Evolutionary conservation across 2,113 vertebrate genomes (phyloP).

Genomic region (Paralichthys olivaceus): DNA sequence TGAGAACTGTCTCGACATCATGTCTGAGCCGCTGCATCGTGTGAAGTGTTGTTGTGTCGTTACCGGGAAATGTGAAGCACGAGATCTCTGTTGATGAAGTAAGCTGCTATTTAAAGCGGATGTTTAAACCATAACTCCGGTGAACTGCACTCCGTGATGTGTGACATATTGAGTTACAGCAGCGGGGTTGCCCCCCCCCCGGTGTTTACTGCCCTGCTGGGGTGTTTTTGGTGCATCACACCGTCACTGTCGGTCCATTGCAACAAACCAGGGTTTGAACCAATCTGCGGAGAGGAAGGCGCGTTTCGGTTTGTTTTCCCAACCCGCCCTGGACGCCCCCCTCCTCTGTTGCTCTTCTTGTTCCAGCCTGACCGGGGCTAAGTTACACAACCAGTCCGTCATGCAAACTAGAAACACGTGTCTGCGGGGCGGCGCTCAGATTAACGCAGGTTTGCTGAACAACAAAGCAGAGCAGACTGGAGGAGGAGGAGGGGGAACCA

Average conservation of each 20-base stretch:
- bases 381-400: conserved; percentile 66
- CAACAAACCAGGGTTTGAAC: conserved; percentile 12
- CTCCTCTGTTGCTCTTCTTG: conserved; percentile 5
- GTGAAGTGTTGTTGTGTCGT: background rate
- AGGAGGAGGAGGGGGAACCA: no score
- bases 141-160: background rate
- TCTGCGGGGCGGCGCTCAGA: conserved; percentile 46
- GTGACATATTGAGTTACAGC: background rate
- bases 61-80: background rate
- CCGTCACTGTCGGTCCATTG: conserved; percentile 22
- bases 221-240: conserved; percentile 44
- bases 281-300: conserved; percentile 50
- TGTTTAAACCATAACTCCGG: background rate
- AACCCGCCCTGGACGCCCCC: background rate
- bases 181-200: background rate
- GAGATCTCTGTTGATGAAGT: conserved; percentile 20
- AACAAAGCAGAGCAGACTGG: background rate
- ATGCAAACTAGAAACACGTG: conserved; percentile 75
- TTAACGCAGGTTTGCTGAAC: background rate
- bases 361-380: conserved; percentile 36
- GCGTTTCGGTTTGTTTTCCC: background rate
- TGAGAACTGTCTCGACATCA: no score
- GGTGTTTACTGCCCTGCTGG: conserved; percentile 37
- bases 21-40: background rate
- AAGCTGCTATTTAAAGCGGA: conserved; percentile 59